Percentiles rank a stretch among this genome's conserved stretches.
phyloP scores from a whole-genome alignment of 2,797 vertebrate species.

The Agapornis canus region DNA sequence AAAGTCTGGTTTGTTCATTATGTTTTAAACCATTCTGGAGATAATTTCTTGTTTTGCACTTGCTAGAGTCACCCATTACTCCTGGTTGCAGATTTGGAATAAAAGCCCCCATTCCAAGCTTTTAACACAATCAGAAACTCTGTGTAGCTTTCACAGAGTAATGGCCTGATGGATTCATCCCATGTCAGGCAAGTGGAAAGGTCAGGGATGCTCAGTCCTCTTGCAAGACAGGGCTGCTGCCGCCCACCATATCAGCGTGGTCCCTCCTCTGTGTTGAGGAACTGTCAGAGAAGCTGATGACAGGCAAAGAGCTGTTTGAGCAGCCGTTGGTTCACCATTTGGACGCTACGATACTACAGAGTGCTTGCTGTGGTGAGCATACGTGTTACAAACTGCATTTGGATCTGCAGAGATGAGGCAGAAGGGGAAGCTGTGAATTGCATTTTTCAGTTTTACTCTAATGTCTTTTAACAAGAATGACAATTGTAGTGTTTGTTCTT shows the following conservation, averaged over 20 bases:
- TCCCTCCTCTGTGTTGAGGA: neutral
- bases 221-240: neutral
- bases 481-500: neutral
- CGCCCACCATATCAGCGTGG: accelerated
- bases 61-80: neutral
- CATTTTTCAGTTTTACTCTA: neutral
- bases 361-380: accelerated
- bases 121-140: neutral
- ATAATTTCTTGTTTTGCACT: neutral
- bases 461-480: neutral
- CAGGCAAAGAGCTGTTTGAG: neutral
- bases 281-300: neutral
- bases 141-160: neutral
- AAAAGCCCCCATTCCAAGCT: neutral
- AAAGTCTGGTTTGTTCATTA: neutral
- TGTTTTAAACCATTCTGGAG: neutral
- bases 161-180: neutral
- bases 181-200: neutral
- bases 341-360: neutral
- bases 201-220: neutral
- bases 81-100: neutral
- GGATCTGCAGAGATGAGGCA: neutral
- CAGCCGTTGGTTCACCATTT: accelerated
- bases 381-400: neutral
- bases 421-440: neutral